Base-by-base conservation (phyloP, 64 coral and sea anemone species). In the Montipora sp. region DNA sequence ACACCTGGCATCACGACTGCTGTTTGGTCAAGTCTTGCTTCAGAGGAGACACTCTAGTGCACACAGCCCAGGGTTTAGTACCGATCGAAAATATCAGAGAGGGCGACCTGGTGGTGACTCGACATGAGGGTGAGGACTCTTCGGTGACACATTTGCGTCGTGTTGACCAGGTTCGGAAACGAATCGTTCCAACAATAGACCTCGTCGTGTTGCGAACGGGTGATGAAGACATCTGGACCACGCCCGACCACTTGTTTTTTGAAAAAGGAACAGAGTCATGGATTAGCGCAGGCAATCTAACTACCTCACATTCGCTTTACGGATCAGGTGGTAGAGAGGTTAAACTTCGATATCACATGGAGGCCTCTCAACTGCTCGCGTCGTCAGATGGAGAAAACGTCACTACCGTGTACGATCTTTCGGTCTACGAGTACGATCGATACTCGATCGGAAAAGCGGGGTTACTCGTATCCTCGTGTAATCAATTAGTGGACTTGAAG, bases 1-100 rank as follows among this genome's bases (percentile, higher is more conserved):
- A n/a, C n/a, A n/a, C n/a, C n/a, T n/a, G n/a, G n/a, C n/a, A 98
- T 45, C 95, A 98, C 48, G 83, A 94, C 8, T 98, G 95, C 71
- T 98, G 95, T 57, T 84, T 98, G 61, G 48, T 98, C 0, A 98
- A 98, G 73, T 98, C 95, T 5, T 98, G 95, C 46, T 98, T 98
- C 61, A 70, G 83, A 21, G 95, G 95, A 51, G 92, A 98, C 74
- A 98, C 95, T 21, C 84, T 98, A 1, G 95, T 98, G 11, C 92
- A 98, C 79, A 98, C 95, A 20, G 48, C 83, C 45, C 81, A 76
- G 47, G 95, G 95, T 45, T 53, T 96, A 45, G 75, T 96, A 47
- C 95, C 95, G 2, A 96, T 96, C 49, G 58, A 90, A 43, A 89
- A 84, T 4, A 77, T 96, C 5, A 93, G 79, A 23, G 87, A 90